Conservation (phyloP, 2,797 vertebrate genomes). For the Poliocrania exsul region DNA sequence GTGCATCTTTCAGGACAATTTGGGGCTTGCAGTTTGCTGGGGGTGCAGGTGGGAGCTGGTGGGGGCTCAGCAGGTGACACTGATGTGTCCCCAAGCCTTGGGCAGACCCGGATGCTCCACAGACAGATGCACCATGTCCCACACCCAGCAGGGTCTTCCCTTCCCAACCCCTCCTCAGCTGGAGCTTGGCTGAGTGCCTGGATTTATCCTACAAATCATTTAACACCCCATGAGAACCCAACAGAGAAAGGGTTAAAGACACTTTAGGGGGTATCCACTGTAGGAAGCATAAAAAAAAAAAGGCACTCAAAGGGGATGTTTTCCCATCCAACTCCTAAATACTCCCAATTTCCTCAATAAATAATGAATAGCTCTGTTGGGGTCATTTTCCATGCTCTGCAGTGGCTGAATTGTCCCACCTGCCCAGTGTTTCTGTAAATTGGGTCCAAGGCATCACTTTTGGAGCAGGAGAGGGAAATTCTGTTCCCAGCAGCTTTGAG, state of each 20-base stretch:
- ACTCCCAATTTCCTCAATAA: neutral
- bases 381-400: neutral
- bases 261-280: neutral
- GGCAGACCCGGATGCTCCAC: neutral
- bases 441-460: neutral
- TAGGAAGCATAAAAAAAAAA: neutral
- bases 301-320: neutral
- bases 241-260: neutral
- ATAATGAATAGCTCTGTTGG: neutral
- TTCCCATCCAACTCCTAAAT: neutral
- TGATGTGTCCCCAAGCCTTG: neutral
- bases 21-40: neutral
- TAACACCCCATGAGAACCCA: neutral
- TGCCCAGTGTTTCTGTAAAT: neutral
- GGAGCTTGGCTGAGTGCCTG: neutral
- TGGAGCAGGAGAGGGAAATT: neutral
- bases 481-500: neutral
- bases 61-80: neutral
- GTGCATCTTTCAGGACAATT: neutral
- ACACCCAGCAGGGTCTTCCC: neutral
- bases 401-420: neutral
- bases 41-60: neutral
- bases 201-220: neutral
- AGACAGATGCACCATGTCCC: neutral
- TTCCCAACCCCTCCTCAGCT: neutral